Percentiles rank a stretch among this genome's conserved stretches.
Evolutionary conservation across 2,113 vertebrate species (phyloP).

Genomic region (Brachirus orientalis): DNA sequence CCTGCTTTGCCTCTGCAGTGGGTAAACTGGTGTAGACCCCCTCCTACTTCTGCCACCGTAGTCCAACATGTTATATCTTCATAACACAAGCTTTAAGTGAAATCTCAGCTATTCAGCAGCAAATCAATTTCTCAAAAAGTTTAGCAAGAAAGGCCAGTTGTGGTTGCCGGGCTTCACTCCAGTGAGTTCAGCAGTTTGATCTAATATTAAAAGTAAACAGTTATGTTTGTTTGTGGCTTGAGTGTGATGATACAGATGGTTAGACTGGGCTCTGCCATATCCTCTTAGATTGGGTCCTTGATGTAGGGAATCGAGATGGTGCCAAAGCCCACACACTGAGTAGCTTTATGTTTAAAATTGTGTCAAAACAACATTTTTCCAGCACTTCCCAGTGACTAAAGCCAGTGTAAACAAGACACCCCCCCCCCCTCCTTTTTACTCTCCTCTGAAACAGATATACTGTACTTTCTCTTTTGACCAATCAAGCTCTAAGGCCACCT

Average conservation of each 20-base stretch:
- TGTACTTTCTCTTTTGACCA: constrained; percentile 7
- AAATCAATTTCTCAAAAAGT: constrained; percentile 38
- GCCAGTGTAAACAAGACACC: constrained; percentile 18
- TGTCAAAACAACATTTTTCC: constrained; percentile 45
- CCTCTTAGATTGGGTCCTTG: constrained; percentile 72
- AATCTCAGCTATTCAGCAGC: constrained; percentile 24
- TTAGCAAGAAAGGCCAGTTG: constrained; percentile 32
- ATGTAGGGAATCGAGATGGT: constrained; percentile 52
- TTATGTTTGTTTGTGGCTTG: constrained; percentile 49
- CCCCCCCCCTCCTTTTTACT: neutral
- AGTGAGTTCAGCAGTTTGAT: constrained; percentile 37
- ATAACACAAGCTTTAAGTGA: constrained; percentile 41
- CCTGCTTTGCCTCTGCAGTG: constrained; percentile 73
- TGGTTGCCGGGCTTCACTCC: constrained; percentile 50
- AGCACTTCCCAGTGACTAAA: neutral
- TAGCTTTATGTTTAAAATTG: constrained; percentile 61
- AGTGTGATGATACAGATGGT: constrained; percentile 59
- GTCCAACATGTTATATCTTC: constrained; percentile 62
- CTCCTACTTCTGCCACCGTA: constrained; percentile 1
- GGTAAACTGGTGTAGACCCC: constrained; percentile 50
- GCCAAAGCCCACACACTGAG: constrained; percentile 65
- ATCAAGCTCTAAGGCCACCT: constrained; percentile 16
- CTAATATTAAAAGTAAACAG: constrained; percentile 56
- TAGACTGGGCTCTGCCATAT: constrained; percentile 54
- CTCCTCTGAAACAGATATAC: constrained; percentile 34